phyloP scores from a whole-genome alignment of 2,797 vertebrate species.

The Naso thynnoides region DNA sequence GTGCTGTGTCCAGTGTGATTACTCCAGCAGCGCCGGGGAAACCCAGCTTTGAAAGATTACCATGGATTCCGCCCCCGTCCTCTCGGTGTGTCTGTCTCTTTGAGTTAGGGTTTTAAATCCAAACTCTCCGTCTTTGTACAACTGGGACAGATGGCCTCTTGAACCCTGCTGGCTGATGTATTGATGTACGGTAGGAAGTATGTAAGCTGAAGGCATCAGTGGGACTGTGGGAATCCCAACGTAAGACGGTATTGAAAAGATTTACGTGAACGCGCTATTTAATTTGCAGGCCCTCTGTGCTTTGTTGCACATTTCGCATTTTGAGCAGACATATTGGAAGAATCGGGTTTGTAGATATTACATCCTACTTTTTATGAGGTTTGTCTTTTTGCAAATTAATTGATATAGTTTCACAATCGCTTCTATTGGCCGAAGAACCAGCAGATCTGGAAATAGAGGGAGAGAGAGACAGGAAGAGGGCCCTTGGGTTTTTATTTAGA shows the following conservation, averaged over 20 bases:
- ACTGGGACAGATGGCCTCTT: conserved; percentile 52
- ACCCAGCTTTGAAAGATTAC: conserved; percentile 52
- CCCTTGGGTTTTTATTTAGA: conserved; percentile 9
- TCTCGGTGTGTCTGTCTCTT: conserved; percentile 56
- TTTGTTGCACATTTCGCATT: conserved; percentile 31
- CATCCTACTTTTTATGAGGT: not conserved
- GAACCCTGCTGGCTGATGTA: conserved; percentile 47
- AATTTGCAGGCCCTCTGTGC: conserved; percentile 19
- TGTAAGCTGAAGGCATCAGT: conserved; percentile 45
- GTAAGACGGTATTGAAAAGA: conserved; percentile 44
- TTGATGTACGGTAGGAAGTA: conserved; percentile 56
- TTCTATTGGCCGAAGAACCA: conserved; percentile 5
- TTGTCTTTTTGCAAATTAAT: conserved; percentile 1
- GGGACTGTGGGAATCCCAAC: conserved; percentile 51
- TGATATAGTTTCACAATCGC: conserved; percentile 5
- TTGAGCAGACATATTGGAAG: not conserved
- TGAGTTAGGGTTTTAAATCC: conserved; percentile 53
- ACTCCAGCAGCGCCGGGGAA: conserved; percentile 68
- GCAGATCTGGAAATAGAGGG: not conserved
- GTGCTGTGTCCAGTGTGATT: conserved; percentile 51
- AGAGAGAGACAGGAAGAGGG: conserved; percentile 7
- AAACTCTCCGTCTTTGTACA: conserved; percentile 33
- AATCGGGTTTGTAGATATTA: conserved; percentile 1
- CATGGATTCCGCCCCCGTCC: conserved; percentile 17
- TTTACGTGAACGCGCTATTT: conserved; percentile 39